phyloP scores from a whole-genome alignment of 2,888 invertebrate species.

The Andricus curvator region DNA sequence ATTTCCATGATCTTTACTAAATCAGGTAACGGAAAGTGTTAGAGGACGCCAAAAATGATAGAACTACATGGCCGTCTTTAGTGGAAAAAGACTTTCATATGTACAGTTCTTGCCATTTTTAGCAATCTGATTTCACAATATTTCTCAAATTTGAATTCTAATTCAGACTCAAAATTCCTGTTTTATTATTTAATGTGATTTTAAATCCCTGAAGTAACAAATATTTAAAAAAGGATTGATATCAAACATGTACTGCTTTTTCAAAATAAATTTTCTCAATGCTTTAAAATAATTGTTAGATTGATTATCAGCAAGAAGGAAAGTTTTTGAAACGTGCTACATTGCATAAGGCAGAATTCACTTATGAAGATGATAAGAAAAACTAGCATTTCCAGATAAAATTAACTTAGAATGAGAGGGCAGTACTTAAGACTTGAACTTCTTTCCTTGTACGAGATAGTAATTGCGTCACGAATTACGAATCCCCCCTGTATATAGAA shows the following conservation, averaged over 20 bases:
- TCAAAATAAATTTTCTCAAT: background rate
- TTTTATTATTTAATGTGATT: no score
- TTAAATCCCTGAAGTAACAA: background rate
- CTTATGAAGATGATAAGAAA: background rate
- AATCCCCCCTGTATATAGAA: constrained; percentile 39
- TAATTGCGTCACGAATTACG: constrained; percentile 38
- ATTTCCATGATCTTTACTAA: no score
- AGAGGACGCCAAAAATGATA: no score
- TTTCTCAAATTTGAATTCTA: no score
- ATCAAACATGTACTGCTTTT: background rate
- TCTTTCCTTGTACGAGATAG: constrained; percentile 26
- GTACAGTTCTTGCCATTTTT: no score
- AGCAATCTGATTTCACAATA: no score
- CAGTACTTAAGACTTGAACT: constrained; percentile 19
- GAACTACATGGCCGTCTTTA: no score
- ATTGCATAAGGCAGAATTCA: background rate
- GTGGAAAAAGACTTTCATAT: no score
- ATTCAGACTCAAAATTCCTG: no score
- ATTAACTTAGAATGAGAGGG: constrained; percentile 16
- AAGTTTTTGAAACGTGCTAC: background rate
- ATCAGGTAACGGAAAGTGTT: no score
- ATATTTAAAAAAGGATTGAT: background rate
- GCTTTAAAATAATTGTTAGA: background rate
- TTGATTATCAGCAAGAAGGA: background rate
- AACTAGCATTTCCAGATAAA: constrained; percentile 9